phyloP scores from a whole-genome alignment of 2,888 invertebrate genomes.

The Nomada lathburiana region DNA sequence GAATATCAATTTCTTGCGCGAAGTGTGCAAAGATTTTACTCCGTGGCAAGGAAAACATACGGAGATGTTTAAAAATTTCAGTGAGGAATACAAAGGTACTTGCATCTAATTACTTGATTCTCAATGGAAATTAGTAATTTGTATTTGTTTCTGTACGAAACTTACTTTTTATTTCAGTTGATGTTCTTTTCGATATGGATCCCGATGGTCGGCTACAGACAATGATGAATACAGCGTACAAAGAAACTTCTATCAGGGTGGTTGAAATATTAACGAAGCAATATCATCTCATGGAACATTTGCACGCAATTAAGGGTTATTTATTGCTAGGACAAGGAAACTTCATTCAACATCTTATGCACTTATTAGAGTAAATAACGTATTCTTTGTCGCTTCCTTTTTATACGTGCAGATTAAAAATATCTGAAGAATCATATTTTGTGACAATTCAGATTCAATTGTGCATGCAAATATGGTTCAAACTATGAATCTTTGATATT shows the following conservation, averaged over 20 bases:
- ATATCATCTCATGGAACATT: slow-evolving; percentile 95
- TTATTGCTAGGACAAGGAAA: slow-evolving; percentile 97
- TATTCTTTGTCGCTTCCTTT: background rate
- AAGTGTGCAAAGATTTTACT: slow-evolving; percentile 94
- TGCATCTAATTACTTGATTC: background rate
- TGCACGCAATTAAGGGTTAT: slow-evolving; percentile 95
- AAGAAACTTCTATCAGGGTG: slow-evolving; percentile 93
- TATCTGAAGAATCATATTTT: too few relatives aligned
- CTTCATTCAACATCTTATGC: slow-evolving; percentile 97
- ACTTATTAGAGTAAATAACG: slow-evolving; percentile 92
- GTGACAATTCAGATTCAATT: too few relatives aligned
- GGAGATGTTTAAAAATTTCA: slow-evolving; percentile 86
- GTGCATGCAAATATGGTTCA: too few relatives aligned
- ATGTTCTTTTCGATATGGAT: slow-evolving; percentile 89
- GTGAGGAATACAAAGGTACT: slow-evolving; percentile 83
- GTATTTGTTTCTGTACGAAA: background rate
- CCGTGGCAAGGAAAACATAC: slow-evolving; percentile 86
- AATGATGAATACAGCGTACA: slow-evolving; percentile 93
- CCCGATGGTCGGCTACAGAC: slow-evolving; percentile 91
- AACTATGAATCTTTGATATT: too few relatives aligned
- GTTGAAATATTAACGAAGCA: slow-evolving; percentile 94
- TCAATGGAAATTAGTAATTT: background rate
- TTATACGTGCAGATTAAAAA: background rate
- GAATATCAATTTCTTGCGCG: slow-evolving; percentile 96
- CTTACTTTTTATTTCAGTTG: slow-evolving; percentile 82